These are phyloP conservation scores for Agrotis puta DNA, from an alignment of 2,888 invertebrate species.

Conservation along the genomic window DNA sequence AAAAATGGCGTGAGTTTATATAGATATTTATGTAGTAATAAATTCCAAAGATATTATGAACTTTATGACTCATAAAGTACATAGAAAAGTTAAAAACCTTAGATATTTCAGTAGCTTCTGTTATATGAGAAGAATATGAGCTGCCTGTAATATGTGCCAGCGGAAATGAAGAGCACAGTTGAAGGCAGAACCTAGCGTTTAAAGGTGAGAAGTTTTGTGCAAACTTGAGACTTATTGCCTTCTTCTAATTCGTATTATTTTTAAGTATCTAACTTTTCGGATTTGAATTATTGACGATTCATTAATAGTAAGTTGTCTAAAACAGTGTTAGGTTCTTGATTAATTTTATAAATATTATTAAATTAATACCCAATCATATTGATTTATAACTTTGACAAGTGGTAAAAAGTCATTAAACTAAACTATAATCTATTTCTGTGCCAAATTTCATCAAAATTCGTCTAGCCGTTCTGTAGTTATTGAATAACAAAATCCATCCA, in stretches of 20 bases:
- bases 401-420: too few species aligned
- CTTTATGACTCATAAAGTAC: neutral
- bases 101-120: slow-evolving; percentile 7
- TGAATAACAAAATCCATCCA: too few species aligned
- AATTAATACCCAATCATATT: neutral
- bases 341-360: neutral
- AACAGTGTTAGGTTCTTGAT: neutral
- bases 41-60: too few species aligned
- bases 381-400: too few species aligned
- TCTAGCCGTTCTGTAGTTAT: too few species aligned
- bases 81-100: neutral
- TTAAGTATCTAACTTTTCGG: too few species aligned
- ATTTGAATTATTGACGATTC: too few species aligned
- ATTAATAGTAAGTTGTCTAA: neutral
- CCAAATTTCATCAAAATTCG: too few species aligned
- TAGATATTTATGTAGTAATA: too few species aligned
- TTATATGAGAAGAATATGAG: slow-evolving; percentile 15
- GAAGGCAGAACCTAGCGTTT: slow-evolving; percentile 1
- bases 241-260: neutral
- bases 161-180: slow-evolving; percentile 32
- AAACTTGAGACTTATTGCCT: neutral
- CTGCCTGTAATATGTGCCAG: slow-evolving; percentile 24
- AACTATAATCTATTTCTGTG: too few species aligned
- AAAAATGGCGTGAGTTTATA: too few species aligned
- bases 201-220: slow-evolving; percentile 10